These are phyloP conservation scores for Corydoras sp. DNA, from an alignment of 2,113 vertebrate genomes.

Conservation along the genomic window DNA sequence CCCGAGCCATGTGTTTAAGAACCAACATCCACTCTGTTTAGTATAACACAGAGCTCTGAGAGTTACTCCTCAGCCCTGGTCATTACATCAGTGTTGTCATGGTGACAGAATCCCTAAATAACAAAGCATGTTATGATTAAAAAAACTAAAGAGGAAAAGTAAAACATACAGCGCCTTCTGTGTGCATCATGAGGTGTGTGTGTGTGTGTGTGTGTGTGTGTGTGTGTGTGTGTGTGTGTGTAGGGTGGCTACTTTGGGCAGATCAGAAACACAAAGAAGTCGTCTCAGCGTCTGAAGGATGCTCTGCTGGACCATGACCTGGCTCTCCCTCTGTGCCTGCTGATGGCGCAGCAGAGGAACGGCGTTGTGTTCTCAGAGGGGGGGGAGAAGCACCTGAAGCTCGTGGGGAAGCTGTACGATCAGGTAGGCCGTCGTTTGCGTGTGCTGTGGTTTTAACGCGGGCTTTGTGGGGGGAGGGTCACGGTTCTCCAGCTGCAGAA, in stretches of 20 bases:
- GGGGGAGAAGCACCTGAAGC: conserved; percentile 94
- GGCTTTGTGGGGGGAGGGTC: too few species aligned
- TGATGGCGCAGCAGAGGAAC: conserved; percentile 95
- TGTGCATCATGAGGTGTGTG: background rate
- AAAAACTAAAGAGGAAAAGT: background rate
- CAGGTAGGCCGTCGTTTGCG: conserved; percentile 65
- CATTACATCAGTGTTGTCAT: too few species aligned
- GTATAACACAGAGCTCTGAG: too few species aligned
- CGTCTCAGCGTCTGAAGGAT: conserved; percentile 94
- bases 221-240: background rate
- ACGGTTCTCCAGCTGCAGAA: conserved; percentile 32
- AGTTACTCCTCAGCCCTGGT: too few species aligned
- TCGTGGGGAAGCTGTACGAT: conserved; percentile 96
- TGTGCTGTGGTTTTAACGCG: too few species aligned
- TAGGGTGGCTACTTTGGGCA: conserved; percentile 99
- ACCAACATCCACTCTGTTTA: too few species aligned
- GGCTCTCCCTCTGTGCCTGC: conserved; percentile 88
- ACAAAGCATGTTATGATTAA: too few species aligned
- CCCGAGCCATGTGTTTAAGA: too few species aligned
- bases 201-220: background rate
- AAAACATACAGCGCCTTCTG: too few species aligned
- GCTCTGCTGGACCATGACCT: conserved; percentile 74
- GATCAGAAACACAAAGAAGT: conserved; percentile 98
- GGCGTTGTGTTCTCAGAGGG: conserved; percentile 95
- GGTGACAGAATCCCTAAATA: too few species aligned